Base-by-base conservation (phyloP, 2,113 vertebrate genomes). In the Lethenteron camtschaticum region DNA sequence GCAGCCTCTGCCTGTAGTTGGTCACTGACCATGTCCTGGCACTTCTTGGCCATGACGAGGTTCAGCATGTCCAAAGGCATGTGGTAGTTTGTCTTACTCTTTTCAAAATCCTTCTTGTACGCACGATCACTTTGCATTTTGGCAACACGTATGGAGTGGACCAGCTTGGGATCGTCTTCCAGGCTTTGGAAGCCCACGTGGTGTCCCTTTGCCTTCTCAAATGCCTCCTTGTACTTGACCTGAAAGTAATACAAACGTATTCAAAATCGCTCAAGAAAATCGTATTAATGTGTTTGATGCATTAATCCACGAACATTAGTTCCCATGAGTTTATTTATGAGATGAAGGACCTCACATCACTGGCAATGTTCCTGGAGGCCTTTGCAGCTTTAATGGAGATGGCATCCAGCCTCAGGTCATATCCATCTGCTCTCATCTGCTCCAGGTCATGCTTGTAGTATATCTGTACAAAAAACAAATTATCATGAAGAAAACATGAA, bases 101-200 rank as follows among this genome's bases (percentile, higher is more conserved):
- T 84, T 75, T 90, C 84, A 77, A 87, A 92, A 77, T 87, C 84
- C 58, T 89, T 92, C 73, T 90, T 89, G 75, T 92, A 92, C 55
- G 89, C 78, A 55, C 73, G 80, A 57, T 92, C 86, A 68, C 88
- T 92, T 77, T 88, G 85, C 41, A 92, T 90, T 77, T 78, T 90
- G 71, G 75, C 87, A 20, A 85, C 80, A 70, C 89, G 84, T 77
- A 89, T 68, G 14, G 86, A 87, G 74, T 86, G 73, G 74, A 90
- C 75, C 70, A 85, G 75, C 56, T 89, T 81, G 3, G 88, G 88
- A 70, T 92, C 88, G 14, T 92, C 88, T 11, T 83, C 56, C 1
- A 90, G 57, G 3, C 80, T 78, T 59, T 72, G 84, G 57, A 82
- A 85, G 9, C 88, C 89, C 12, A 92, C 83, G 75, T 90, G 88